Evolutionary conservation across 2,888 invertebrate genomes (phyloP).

Genomic region (Diaperis boleti): DNA sequence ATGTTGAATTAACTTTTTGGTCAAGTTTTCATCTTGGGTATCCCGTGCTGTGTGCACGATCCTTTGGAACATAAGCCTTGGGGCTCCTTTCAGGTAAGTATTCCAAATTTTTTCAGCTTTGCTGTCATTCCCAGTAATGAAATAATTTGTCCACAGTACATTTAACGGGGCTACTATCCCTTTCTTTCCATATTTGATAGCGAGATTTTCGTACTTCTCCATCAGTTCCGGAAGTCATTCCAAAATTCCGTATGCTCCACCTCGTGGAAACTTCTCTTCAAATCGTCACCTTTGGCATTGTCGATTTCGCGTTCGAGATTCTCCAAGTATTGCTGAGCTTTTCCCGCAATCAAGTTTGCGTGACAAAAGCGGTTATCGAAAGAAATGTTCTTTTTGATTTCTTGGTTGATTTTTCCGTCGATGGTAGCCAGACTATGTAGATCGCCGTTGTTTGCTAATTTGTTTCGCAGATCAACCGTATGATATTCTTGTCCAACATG

Average conservation of each 20-base stretch:
- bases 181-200: slow-evolving; percentile 72
- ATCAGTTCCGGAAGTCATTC: slow-evolving; percentile 68
- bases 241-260: slow-evolving; percentile 70
- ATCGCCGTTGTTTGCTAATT: slow-evolving; percentile 69
- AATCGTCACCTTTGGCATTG: slow-evolving; percentile 67
- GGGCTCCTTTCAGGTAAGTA: slow-evolving; percentile 68
- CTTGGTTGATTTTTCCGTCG: slow-evolving; percentile 66
- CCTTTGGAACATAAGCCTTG: slow-evolving; percentile 72
- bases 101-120: slow-evolving; percentile 76
- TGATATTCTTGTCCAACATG: slow-evolving; percentile 67
- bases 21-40: slow-evolving; percentile 66
- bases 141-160: slow-evolving; percentile 78
- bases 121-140: slow-evolving; percentile 71
- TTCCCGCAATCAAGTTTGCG: slow-evolving; percentile 71
- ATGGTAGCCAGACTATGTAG: slow-evolving; percentile 67
- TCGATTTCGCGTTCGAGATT: slow-evolving; percentile 69
- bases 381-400: slow-evolving; percentile 69
- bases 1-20: slow-evolving; percentile 65
- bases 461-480: slow-evolving; percentile 72
- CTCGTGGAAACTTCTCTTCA: slow-evolving; percentile 70
- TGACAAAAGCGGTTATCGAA: slow-evolving; percentile 72
- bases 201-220: slow-evolving; percentile 71
- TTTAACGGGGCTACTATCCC: slow-evolving; percentile 75
- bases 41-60: slow-evolving; percentile 69
- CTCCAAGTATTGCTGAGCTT: slow-evolving; percentile 69